These are phyloP conservation scores for Margaritifera margaritifera DNA, from an alignment of 2,888 invertebrate genomes.

Conservation along the genomic window DNA sequence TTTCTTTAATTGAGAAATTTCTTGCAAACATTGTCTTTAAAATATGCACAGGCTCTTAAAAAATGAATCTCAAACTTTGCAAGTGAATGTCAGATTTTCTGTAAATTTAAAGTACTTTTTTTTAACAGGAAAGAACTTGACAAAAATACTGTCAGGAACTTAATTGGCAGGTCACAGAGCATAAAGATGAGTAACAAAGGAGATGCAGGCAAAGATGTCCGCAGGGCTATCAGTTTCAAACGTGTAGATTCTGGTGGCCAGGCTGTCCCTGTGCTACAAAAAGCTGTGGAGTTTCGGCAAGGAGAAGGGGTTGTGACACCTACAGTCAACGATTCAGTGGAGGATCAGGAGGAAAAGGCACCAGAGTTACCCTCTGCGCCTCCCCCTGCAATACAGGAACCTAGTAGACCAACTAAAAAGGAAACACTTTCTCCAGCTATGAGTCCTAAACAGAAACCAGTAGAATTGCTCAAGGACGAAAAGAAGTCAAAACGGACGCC, in stretches of 20 bases:
- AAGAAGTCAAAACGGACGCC: slow-evolving; percentile 93
- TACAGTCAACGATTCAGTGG: slow-evolving; percentile 11
- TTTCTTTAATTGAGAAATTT: no score
- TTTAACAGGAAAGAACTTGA: slow-evolving; percentile 41
- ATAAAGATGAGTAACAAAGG: slow-evolving; percentile 50
- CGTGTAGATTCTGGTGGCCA: slow-evolving; percentile 39
- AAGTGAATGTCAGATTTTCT: background rate
- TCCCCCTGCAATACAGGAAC: slow-evolving; percentile 36
- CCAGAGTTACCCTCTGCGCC: slow-evolving; percentile 48
- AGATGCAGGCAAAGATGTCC: slow-evolving; percentile 45
- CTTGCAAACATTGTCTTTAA: no score
- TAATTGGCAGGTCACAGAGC: slow-evolving; percentile 61
- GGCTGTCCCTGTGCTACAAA: slow-evolving; percentile 48
- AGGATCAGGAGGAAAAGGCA: slow-evolving; percentile 32
- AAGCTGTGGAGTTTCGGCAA: slow-evolving; percentile 59
- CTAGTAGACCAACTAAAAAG: slow-evolving; percentile 47
- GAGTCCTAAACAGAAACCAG: slow-evolving; percentile 54
- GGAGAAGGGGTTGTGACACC: slow-evolving; percentile 46
- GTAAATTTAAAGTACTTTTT: background rate
- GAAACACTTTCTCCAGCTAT: slow-evolving; percentile 51
- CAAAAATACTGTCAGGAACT: slow-evolving; percentile 56
- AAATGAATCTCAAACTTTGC: background rate
- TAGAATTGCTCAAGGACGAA: slow-evolving; percentile 65
- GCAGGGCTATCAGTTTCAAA: slow-evolving; percentile 61
- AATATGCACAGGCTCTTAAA: no score